Evolutionary conservation across 2,113 vertebrate species (phyloP).

Genomic region (Dicentrarchus labrax): DNA sequence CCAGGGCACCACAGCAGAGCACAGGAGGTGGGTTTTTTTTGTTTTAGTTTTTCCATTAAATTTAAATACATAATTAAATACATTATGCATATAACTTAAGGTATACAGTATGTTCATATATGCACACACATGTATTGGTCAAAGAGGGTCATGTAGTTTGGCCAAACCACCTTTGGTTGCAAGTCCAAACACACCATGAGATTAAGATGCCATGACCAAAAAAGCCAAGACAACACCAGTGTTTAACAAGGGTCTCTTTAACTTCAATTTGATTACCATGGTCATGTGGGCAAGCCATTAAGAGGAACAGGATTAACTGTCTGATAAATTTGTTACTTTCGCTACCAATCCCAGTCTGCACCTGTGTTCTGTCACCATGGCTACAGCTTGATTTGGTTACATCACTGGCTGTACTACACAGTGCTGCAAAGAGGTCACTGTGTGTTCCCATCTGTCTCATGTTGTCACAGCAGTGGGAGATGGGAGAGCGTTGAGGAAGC

Average conservation of each 20-base stretch:
- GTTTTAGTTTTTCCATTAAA: no score
- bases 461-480: conserved; percentile 33
- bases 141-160: no score
- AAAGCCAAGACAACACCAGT: background rate
- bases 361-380: background rate
- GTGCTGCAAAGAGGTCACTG: conserved; percentile 26
- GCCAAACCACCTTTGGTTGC: no score
- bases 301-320: background rate
- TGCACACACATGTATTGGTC: no score
- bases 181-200: no score
- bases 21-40: no score
- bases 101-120: no score
- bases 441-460: conserved; percentile 43
- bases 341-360: background rate
- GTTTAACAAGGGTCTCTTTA: background rate
- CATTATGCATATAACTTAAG: no score
- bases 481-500: conserved; percentile 12
- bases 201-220: no score
- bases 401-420: background rate
- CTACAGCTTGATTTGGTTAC: background rate
- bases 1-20: no score
- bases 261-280: background rate
- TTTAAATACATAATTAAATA: no score
- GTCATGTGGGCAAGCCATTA: background rate
- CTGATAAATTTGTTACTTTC: background rate